Percentiles rank a stretch among this genome's conserved stretches.
phyloP scores from a whole-genome alignment of 2,888 invertebrate species.

The Drosophila infuscata region DNA sequence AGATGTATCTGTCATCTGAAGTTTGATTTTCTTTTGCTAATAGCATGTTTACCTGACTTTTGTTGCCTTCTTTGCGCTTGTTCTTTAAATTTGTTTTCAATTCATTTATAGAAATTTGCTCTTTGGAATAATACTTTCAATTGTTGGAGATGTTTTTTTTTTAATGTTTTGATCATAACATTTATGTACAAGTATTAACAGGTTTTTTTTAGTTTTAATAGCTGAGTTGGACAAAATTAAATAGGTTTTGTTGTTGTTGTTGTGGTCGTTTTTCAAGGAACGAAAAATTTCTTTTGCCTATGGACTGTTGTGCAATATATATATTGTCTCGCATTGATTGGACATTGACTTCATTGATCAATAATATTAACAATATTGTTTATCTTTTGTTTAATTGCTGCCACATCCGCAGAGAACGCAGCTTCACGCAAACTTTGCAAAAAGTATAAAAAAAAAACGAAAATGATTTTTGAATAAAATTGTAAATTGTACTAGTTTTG shows the following conservation, averaged over 20 bases:
- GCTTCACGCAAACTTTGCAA: slow-evolving; percentile 75
- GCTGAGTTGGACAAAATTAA: slow-evolving; percentile 64
- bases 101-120: slow-evolving; percentile 48
- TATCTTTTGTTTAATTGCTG: slow-evolving; percentile 65
- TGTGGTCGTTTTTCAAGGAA: slow-evolving; percentile 49
- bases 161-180: slow-evolving; percentile 23
- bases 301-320: slow-evolving; percentile 20
- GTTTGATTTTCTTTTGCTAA: slow-evolving; percentile 40
- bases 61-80: slow-evolving; percentile 63
- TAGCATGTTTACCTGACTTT: slow-evolving; percentile 63
- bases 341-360: slow-evolving; percentile 35
- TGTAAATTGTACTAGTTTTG: slow-evolving; percentile 5
- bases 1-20: slow-evolving; percentile 53
- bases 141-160: slow-evolving; percentile 15
- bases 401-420: slow-evolving; percentile 79
- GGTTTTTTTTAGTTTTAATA: slow-evolving; percentile 28
- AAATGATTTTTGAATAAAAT: slow-evolving; percentile 15
- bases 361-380: slow-evolving; percentile 43
- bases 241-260: slow-evolving; percentile 43
- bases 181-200: slow-evolving; percentile 72
- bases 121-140: slow-evolving; percentile 66
- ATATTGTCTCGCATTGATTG: slow-evolving; percentile 60
- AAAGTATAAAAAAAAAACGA: slow-evolving; percentile 19
- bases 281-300: slow-evolving; percentile 20
- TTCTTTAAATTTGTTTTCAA: slow-evolving; percentile 11